Conservation (phyloP, 2,797 vertebrate genomes). For the Sphenodon punctatus region DNA sequence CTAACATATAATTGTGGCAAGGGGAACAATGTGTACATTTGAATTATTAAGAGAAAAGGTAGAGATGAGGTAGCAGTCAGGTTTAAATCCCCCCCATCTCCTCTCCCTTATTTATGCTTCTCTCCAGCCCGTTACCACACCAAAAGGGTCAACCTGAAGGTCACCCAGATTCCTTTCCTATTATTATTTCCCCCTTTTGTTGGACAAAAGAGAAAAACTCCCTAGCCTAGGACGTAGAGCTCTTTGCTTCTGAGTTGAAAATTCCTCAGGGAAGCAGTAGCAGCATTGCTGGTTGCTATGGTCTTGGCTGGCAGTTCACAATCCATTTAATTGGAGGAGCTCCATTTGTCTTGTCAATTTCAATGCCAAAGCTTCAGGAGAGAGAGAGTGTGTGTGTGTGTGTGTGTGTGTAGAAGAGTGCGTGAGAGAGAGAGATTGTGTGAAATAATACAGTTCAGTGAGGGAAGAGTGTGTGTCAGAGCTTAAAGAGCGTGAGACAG, state of each 20-base stretch:
- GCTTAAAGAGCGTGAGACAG: background rate
- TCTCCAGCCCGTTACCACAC: background rate
- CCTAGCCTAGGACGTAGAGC: background rate
- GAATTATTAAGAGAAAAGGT: background rate
- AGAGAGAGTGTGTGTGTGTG: background rate
- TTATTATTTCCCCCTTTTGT: background rate
- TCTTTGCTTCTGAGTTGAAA: background rate
- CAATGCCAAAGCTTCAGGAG: background rate
- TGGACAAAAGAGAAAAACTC: background rate
- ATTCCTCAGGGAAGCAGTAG: background rate
- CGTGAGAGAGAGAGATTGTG: background rate
- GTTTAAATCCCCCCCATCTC: background rate
- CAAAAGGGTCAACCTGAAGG: background rate
- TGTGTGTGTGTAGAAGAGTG: background rate
- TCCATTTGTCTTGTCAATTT: background rate
- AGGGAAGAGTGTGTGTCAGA: background rate
- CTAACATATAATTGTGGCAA: background rate
- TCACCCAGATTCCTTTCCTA: background rate
- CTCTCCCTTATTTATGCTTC: background rate
- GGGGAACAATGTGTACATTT: background rate
- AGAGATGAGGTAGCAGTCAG: constrained; percentile 8
- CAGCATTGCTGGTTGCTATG: constrained; percentile 28
- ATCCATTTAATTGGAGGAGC: background rate
- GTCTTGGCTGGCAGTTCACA: constrained; percentile 3
- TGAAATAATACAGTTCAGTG: too few species aligned